phyloP scores from a whole-genome alignment of 2,797 vertebrate species.

The Pipistrellus pipistrellus region DNA sequence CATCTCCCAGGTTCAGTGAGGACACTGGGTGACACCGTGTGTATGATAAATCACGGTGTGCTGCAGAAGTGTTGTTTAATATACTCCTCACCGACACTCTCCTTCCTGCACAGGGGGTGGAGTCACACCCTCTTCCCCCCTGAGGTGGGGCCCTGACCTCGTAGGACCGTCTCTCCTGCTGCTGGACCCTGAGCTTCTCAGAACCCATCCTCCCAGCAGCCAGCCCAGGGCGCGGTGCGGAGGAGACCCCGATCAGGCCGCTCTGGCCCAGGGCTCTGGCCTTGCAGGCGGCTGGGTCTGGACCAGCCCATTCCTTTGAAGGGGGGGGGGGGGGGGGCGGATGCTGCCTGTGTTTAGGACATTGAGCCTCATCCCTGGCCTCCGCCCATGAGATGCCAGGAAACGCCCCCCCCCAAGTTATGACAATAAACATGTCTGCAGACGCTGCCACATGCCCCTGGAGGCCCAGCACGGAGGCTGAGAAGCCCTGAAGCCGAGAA shows the following conservation, averaged over 20 bases:
- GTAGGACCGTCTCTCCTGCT: no score
- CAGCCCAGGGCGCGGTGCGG: accelerated
- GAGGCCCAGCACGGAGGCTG: accelerated
- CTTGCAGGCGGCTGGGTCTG: accelerated
- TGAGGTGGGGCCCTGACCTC: background rate
- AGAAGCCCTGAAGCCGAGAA: constrained; percentile 68
- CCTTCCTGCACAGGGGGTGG: background rate
- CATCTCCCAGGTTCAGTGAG: background rate
- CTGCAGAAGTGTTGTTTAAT: accelerated
- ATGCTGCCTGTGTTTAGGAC: accelerated
- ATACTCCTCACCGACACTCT: accelerated
- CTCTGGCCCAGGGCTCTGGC: no score
- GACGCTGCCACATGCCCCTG: background rate
- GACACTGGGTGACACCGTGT: accelerated
- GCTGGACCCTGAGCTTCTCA: background rate
- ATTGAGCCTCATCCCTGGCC: background rate
- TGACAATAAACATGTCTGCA: background rate
- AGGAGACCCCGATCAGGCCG: accelerated
- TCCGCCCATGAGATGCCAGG: background rate
- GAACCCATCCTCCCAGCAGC: background rate
- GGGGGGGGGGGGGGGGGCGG: no score
- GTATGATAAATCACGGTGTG: background rate
- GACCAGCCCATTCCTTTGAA: accelerated
- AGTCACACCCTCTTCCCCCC: background rate
- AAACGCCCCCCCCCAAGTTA: accelerated